Conservation (phyloP, 37 sponge, comb jelly and placozoan species). For the Halisarca cf. caerulea region DNA sequence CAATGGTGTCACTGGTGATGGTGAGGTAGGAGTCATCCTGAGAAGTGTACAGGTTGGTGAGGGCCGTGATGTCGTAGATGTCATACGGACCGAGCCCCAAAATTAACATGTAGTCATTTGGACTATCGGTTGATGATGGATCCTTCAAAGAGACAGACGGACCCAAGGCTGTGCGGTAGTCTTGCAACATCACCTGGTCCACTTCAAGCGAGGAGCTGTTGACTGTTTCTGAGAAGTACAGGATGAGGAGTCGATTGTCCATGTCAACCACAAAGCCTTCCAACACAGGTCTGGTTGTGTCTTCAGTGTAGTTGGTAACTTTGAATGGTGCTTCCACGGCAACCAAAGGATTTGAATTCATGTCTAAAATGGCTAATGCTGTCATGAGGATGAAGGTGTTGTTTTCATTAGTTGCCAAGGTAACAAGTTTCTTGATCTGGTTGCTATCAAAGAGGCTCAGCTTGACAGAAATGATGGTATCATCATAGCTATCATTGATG, state of each 20-base stretch:
- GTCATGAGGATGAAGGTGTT: constrained; percentile 65
- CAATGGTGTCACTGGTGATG: constrained; percentile 46
- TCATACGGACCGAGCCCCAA: constrained; percentile 63
- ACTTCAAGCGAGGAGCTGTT: constrained; percentile 63
- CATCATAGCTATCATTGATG: constrained; percentile 45
- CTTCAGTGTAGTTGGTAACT: constrained; percentile 59
- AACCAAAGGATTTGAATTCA: constrained; percentile 64
- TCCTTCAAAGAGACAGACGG: constrained; percentile 23
- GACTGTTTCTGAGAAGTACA: constrained; percentile 91
- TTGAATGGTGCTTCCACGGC: constrained; percentile 15
- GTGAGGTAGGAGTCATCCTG: constrained; percentile 72
- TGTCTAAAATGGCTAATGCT: constrained; percentile 66
- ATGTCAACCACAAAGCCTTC: constrained; percentile 74
- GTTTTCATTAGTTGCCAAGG: constrained; percentile 59
- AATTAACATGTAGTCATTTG: constrained; percentile 41
- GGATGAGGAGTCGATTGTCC: constrained; percentile 58
- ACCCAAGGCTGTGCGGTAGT: constrained; percentile 36
- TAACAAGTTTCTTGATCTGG: constrained; percentile 74
- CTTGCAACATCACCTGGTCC: constrained; percentile 71
- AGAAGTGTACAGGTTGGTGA: constrained; percentile 71
- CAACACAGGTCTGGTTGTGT: constrained; percentile 68
- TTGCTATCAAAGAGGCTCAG: constrained; percentile 74
- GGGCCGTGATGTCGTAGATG: constrained; percentile 59
- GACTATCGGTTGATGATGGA: constrained; percentile 21
- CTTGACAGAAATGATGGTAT: constrained; percentile 61